Percentiles rank a stretch among this genome's conserved stretches.
Conservation (phyloP, 2,888 invertebrate genomes). For the Brachynemurus nebulosus region DNA sequence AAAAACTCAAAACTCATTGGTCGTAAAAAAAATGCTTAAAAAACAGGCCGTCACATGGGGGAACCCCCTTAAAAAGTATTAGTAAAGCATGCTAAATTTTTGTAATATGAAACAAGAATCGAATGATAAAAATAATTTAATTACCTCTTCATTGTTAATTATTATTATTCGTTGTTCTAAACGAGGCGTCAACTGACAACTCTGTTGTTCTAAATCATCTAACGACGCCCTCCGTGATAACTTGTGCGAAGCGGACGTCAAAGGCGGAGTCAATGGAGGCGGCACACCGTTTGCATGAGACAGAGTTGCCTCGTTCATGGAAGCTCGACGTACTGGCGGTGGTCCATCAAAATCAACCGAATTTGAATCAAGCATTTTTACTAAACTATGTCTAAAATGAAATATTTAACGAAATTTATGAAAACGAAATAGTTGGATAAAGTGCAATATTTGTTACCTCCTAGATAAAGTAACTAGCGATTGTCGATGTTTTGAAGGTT, state of each 20-base stretch:
- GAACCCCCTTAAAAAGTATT: no score
- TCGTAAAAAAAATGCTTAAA: no score
- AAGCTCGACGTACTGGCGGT: conserved; percentile 47
- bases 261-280: background rate
- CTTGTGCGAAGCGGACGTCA: conserved; percentile 24
- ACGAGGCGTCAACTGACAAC: conserved; percentile 67
- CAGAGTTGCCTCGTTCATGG: conserved; percentile 25
- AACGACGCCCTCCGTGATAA: conserved; percentile 58
- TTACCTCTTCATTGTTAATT: conserved; percentile 60
- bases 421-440: background rate
- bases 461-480: conserved; percentile 71
- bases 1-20: no score
- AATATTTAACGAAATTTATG: background rate
- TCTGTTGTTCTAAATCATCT: conserved; percentile 69
- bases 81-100: no score
- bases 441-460: no score
- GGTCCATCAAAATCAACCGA: conserved; percentile 53
- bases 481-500: conserved; percentile 70
- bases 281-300: background rate
- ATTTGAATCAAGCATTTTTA: conserved; percentile 57
- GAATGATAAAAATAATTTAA: no score
- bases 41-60: no score
- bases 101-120: no score
- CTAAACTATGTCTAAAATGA: conserved; percentile 56
- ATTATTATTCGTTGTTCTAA: conserved; percentile 69